Percentiles rank a stretch among this genome's conserved stretches.
phyloP scores from a whole-genome alignment of 2,888 invertebrate species.

The Stenotaenia linearis region DNA sequence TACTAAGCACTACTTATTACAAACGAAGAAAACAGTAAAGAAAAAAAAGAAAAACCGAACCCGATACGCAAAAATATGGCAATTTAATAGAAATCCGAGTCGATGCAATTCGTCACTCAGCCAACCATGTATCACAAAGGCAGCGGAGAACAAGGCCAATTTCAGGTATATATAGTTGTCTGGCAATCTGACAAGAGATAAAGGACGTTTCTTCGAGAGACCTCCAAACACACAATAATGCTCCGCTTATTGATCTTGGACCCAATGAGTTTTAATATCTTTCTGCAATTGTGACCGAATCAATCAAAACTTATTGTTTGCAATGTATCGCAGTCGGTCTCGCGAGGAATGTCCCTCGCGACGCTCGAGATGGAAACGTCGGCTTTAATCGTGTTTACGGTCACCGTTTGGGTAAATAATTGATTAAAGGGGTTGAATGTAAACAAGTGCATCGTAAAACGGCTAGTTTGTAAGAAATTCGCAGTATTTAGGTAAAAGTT shows the following conservation, averaged over 20 bases:
- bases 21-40: background rate
- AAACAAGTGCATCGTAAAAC: too few species aligned
- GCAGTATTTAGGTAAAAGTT: too few species aligned
- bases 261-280: conserved; percentile 21
- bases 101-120: background rate
- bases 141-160: background rate
- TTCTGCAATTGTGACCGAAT: background rate
- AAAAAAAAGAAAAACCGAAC: background rate
- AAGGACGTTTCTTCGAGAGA: conserved; percentile 10
- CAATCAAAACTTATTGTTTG: background rate
- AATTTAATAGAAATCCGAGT: background rate
- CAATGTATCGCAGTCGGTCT: background rate
- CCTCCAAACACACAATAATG: conserved; percentile 9
- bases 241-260: conserved; percentile 7
- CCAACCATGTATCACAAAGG: background rate
- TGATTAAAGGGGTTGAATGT: too few species aligned
- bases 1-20: background rate
- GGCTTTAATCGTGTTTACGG: too few species aligned
- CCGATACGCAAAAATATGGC: too few species aligned
- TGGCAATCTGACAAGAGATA: conserved; percentile 21
- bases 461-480: too few species aligned
- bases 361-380: background rate
- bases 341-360: background rate
- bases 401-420: too few species aligned
- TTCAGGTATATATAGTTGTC: background rate